Conservation (phyloP, 2,888 invertebrate species). For the Siphlonurus alternatus region DNA sequence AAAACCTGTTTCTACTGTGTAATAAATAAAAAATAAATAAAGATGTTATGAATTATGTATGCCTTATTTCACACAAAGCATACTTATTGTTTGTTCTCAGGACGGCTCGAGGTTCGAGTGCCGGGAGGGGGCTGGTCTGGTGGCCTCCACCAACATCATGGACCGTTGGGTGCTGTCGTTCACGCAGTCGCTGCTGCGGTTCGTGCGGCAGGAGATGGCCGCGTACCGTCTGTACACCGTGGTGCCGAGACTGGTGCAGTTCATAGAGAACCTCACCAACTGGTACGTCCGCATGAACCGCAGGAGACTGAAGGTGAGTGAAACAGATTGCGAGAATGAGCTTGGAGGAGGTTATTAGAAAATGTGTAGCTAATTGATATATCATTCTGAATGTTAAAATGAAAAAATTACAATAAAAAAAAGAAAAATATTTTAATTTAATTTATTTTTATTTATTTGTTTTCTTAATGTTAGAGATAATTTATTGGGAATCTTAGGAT, state of each 20-base stretch:
- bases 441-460: too few species aligned
- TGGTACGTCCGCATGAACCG: conserved; percentile 98
- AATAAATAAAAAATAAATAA: too few species aligned
- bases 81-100: conserved; percentile 22
- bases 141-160: conserved; percentile 57
- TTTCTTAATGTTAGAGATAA: too few species aligned
- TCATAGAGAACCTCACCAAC: conserved; percentile 94
- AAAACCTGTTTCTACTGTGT: background rate
- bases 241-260: conserved; percentile 81
- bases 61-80: too few species aligned
- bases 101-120: conserved; percentile 25
- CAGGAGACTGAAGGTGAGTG: conserved; percentile 57
- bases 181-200: conserved; percentile 79
- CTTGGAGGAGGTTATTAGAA: too few species aligned
- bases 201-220: conserved; percentile 84
- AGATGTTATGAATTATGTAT: too few species aligned
- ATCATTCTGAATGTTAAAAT: too few species aligned
- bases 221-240: conserved; percentile 92
- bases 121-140: conserved; percentile 21
- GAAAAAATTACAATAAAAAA: too few species aligned
- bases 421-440: too few species aligned
- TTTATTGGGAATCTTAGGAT: too few species aligned
- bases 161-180: conserved; percentile 96
- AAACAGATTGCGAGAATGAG: background rate
- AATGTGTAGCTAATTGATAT: too few species aligned